These are phyloP conservation scores for Drosophila imparisetae DNA, from an alignment of 2,888 invertebrate species.

Conservation along the genomic window DNA sequence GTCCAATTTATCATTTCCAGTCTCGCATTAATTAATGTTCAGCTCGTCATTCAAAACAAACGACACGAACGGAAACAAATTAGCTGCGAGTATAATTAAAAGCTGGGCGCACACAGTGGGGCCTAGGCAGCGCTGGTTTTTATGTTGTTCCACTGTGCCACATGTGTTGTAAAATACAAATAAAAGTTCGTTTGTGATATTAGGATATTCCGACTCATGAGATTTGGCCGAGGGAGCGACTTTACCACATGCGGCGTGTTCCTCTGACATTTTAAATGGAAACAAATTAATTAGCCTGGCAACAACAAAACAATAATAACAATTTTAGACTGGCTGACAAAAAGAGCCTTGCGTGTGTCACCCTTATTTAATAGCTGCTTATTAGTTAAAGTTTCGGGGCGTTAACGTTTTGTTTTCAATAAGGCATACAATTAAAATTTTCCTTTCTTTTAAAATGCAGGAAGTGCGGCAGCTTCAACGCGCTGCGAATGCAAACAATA, in stretches of 20 bases:
- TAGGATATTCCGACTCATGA: slow-evolving; percentile 4
- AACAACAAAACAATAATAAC: slow-evolving; percentile 10
- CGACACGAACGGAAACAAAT: slow-evolving; percentile 37
- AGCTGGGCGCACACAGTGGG: slow-evolving; percentile 24
- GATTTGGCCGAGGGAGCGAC: neutral
- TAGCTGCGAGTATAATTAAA: slow-evolving; percentile 46
- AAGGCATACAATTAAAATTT: slow-evolving; percentile 3
- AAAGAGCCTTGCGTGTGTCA: slow-evolving; percentile 19
- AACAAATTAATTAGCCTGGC: slow-evolving; percentile 38
- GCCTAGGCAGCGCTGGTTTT: neutral
- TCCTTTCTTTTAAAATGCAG: slow-evolving; percentile 27
- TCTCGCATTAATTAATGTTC: slow-evolving; percentile 51
- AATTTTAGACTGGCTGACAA: slow-evolving; percentile 19
- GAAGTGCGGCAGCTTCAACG: slow-evolving; percentile 32
- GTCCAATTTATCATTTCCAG: slow-evolving; percentile 53
- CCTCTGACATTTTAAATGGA: slow-evolving; percentile 23
- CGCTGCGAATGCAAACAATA: slow-evolving; percentile 36
- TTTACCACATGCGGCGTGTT: slow-evolving; percentile 37
- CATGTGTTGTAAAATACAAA: slow-evolving; percentile 6
- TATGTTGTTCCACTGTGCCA: neutral
- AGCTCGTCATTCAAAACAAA: slow-evolving; percentile 50
- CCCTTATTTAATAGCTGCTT: slow-evolving; percentile 22
- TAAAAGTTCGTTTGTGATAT: neutral
- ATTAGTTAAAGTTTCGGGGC: slow-evolving; percentile 19
- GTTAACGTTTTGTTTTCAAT: slow-evolving; percentile 33